phyloP scores from a whole-genome alignment of 2,797 vertebrate species.

The Yasuhikotakia modesta region DNA sequence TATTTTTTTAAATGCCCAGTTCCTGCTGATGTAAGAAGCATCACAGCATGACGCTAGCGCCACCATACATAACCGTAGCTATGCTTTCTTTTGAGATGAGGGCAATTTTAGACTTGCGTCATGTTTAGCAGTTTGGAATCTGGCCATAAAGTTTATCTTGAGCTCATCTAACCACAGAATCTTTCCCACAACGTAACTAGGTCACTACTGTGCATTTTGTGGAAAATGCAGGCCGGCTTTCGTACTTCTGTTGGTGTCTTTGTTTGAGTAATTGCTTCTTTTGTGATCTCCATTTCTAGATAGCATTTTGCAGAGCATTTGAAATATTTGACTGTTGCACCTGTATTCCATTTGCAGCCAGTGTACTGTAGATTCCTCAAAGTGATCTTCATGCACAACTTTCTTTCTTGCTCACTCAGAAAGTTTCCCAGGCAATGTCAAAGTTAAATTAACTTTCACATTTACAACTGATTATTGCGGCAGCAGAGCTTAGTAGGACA shows the following conservation, averaged over 20 bases:
- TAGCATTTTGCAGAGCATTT: not conserved
- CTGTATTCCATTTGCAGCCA: not conserved
- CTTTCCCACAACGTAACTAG: not conserved
- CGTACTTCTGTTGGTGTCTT: not conserved
- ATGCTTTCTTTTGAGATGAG: not conserved
- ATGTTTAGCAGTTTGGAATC: not conserved
- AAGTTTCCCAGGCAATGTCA: not conserved
- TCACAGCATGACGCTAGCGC: not conserved
- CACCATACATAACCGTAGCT: not conserved
- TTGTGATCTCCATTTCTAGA: not conserved
- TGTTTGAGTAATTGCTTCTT: not conserved
- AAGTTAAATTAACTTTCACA: not conserved
- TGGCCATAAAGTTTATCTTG: not conserved
- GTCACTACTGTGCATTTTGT: not conserved
- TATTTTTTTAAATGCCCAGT: not conserved
- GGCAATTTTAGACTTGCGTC: not conserved
- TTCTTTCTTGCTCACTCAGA: not conserved
- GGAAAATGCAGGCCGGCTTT: not conserved
- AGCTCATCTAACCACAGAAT: not conserved
- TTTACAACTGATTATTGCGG: not conserved
- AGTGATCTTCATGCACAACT: not conserved
- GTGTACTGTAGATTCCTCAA: not conserved
- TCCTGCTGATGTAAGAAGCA: conserved; percentile 1
- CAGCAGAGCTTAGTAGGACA: not conserved
- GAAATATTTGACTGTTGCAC: not conserved